These are phyloP conservation scores for Venturia canescens DNA, from an alignment of 1,140 invertebrate genomes.

Conservation along the genomic window DNA sequence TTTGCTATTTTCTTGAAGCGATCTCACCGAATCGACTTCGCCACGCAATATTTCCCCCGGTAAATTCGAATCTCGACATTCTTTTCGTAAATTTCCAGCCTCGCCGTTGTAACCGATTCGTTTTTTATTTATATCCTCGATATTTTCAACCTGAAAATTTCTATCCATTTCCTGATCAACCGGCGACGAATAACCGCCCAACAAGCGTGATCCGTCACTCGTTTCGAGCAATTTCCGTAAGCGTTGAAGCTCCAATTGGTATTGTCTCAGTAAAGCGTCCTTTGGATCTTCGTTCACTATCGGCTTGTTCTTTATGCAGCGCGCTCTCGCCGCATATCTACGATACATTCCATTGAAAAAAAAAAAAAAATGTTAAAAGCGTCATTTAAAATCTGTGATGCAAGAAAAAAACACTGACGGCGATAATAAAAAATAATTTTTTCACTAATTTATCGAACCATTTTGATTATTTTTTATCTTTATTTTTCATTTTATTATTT, in stretches of 20 bases:
- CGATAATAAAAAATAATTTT: no score
- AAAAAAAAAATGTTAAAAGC: not conserved
- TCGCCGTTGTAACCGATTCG: constrained; percentile 58
- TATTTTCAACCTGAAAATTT: not conserved
- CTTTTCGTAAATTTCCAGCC: constrained; percentile 66
- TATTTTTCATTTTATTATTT: no score
- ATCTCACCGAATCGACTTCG: constrained; percentile 66
- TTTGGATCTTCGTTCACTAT: constrained; percentile 96
- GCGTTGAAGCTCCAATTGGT: constrained; percentile 90
- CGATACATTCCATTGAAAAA: not conserved
- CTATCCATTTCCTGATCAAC: not conserved
- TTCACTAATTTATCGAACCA: no score
- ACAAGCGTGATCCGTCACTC: constrained; percentile 52
- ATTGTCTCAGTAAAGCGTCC: constrained; percentile 91
- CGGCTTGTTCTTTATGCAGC: constrained; percentile 96
- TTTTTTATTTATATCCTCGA: constrained; percentile 44
- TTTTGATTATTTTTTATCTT: no score
- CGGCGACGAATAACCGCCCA: constrained; percentile 17
- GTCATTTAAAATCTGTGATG: not conserved
- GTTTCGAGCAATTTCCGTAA: constrained; percentile 83
- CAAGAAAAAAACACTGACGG: not conserved
- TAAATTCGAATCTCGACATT: constrained; percentile 69
- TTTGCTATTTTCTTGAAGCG: constrained; percentile 59
- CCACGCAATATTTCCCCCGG: constrained; percentile 68
- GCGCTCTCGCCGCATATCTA: constrained; percentile 90